Evolutionary conservation across 1,140 invertebrate genomes (phyloP).

Genomic region (Muscidifurax raptorellus): DNA sequence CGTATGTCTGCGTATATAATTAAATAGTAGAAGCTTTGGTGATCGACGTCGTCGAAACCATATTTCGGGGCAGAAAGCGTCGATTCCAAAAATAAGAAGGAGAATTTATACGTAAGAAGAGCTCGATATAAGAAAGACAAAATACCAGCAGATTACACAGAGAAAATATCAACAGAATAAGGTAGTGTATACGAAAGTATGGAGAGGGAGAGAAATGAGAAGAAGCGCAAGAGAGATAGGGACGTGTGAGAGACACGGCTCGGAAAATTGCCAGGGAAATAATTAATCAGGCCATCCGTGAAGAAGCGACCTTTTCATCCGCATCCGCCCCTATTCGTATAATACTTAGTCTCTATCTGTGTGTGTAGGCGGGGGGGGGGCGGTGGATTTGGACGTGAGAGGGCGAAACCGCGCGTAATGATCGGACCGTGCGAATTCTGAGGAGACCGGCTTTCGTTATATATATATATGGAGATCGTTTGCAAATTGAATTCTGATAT

Average conservation of each 20-base stretch:
- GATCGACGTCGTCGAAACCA: no score
- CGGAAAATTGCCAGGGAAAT: constrained; percentile 39
- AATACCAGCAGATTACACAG: neutral
- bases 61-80: no score
- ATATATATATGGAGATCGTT: neutral
- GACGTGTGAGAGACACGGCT: neutral
- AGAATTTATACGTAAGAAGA: neutral
- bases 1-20: no score
- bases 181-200: neutral
- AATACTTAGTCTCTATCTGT: neutral
- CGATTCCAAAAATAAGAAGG: no score
- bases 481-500: neutral
- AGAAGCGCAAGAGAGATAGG: neutral
- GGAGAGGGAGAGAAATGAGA: neutral
- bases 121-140: neutral
- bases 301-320: constrained; percentile 19
- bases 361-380: no score
- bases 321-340: neutral
- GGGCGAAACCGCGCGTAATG: neutral
- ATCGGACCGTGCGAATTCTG: neutral
- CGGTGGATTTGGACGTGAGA: neutral
- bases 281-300: constrained; percentile 41
- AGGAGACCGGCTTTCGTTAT: no score
- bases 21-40: no score
- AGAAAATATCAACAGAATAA: neutral